Evolutionary conservation across 2,113 vertebrate species (phyloP), one percentile per base, ranked within the genome.

Genomic region (Cyprinus carpio): DNA sequence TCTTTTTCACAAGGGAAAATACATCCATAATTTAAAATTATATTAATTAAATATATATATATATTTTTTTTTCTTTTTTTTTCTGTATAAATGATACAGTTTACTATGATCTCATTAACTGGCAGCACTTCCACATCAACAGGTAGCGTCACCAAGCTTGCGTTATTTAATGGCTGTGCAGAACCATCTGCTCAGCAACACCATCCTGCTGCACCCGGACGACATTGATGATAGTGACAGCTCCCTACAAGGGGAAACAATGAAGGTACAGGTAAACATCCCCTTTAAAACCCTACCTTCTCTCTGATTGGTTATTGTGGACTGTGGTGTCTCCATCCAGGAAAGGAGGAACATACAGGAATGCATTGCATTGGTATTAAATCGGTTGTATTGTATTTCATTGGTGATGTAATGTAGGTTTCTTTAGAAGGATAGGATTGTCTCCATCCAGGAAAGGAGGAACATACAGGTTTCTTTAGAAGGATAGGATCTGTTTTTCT

Each of bases 251-350:
- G 98, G 97, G 96, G 98, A 99, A 95, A 99, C 98, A 98, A 97
- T 99, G 96, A 99, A 99, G 98, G 98, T 99, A 99, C 98, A 99
- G 98, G 98, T 99, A 99, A 99, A 97, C 97, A 97, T 94, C 96
- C 93, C 96, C 94, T 95, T 90, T 95, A 89, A 88, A 69, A 69
- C 65, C 46, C 88, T 62, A 81, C 37, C 34, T n/a, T 89, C 64
- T 67, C 64, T 67, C 64, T 7, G 64, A 64, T 12, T 27, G 60
- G 29, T 67, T 67, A 20, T 7, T 20, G 29, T 69, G 65, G 65
- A 31, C 65, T 34, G 16, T 9, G 16, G 31, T 16, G 29, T 3
- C 65, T 67, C 29, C 29, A 34, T 31, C 31, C 65, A 34, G 8
- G 29, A 69, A 69, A 69, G 29, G 31, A 20, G 65, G 8, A 34